Base-by-base conservation (phyloP, 23 tunicate genomes). In the Halocynthia aurantium region DNA sequence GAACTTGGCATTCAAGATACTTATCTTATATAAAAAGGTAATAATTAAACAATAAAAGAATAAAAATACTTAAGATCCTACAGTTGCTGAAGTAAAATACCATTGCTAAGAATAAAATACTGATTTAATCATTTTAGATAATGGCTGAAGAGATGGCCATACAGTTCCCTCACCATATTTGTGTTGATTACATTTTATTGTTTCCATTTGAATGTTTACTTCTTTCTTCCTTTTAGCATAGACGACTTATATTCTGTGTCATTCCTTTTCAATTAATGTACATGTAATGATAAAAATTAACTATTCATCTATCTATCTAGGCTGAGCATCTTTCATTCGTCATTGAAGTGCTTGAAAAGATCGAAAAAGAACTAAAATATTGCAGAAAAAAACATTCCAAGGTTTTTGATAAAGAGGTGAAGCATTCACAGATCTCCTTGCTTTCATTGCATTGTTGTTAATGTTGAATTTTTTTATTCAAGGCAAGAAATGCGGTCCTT, bases 291-390 rank as follows among this genome's bases (percentile, higher is more conserved):
- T 31, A n/a, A 67, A n/a, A 9, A 31, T 13, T 55, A 40, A 7
- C 7, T 13, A 21, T 52, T 17, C 0, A 64, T 10, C 7, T 6
- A 65, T 73, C 21, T 70, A 22, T 76, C 51, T 56, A 87, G 93
- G 62, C 67, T 52, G 78, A 82, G 40, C 93, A 87, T 77, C 68
- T 87, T 7, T 57, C 75, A 82, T 50, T 81, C 49, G 78, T 87
- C 10, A 57, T 87, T 61, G 83, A 82, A 63, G 55, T 87, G 17
- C 72, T 87, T 52, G 60, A 69, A 21, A 82, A 87, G 60, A 71
- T 83, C 11, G 74, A 82, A 69, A 72, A 66, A 52, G 94, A 88
- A 83, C 83, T 88, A 10, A 55, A 81, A 62, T 81, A 19, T 77
- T 77, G 80, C 55, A 58, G 93, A 22, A 50, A 70, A 57, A 87